Conservation (phyloP, 2,797 vertebrate genomes). For the Taenioides sp. region DNA sequence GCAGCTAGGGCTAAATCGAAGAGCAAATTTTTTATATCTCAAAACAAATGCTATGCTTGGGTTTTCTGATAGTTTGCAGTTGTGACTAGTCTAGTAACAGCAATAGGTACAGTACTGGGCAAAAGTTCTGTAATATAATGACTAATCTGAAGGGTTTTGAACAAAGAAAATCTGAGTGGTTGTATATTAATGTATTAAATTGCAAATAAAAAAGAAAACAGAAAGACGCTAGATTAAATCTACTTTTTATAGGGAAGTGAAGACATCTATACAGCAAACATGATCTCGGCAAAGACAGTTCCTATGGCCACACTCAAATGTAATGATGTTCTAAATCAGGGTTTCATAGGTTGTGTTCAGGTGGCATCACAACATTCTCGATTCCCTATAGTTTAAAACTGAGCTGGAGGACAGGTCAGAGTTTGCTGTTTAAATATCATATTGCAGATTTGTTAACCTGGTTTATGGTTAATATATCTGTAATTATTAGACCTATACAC, state of each 20-base stretch:
- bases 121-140: background rate
- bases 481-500: background rate
- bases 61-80: conserved; percentile 34
- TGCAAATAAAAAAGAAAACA: background rate
- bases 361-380: no score
- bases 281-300: background rate
- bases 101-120: conserved; percentile 1
- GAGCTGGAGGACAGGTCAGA: no score
- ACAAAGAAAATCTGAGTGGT: background rate
- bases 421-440: no score
- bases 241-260: background rate
- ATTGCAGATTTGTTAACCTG: background rate
- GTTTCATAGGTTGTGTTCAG: no score
- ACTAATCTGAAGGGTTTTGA: background rate
- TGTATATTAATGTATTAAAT: background rate
- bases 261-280: background rate
- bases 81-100: conserved; percentile 31
- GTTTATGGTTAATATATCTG: background rate
- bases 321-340: background rate
- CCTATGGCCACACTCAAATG: background rate
- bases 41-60: conserved; percentile 47
- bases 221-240: no score
- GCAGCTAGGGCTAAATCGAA: conserved; percentile 51
- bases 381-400: no score
- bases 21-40: conserved; percentile 52